phyloP scores from a whole-genome alignment of 2,888 invertebrate species.

The Lepeophtheirus nordmannii region DNA sequence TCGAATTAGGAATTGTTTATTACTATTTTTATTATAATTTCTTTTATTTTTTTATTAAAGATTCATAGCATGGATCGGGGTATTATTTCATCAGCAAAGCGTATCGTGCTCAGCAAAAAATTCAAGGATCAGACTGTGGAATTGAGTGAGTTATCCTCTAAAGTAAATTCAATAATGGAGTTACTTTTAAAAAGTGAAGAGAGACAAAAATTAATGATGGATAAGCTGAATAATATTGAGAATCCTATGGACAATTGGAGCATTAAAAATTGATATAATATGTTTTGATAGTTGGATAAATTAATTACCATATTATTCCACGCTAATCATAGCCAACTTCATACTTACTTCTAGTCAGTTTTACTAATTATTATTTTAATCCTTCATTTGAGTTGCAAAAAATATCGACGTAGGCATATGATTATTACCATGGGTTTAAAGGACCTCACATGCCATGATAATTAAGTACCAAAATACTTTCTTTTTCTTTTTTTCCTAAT shows the following conservation, averaged over 20 bases:
- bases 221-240: constrained; percentile 25
- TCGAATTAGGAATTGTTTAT: neutral
- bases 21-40: neutral
- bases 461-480: too few relatives aligned
- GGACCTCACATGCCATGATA: too few relatives aligned
- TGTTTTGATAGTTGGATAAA: too few relatives aligned
- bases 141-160: neutral
- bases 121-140: neutral
- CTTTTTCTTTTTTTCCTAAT: too few relatives aligned
- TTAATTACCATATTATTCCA: too few relatives aligned
- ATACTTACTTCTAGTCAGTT: too few relatives aligned
- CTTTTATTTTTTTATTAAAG: neutral
- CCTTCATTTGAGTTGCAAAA: too few relatives aligned
- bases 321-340: too few relatives aligned
- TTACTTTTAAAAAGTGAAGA: neutral
- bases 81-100: constrained; percentile 18
- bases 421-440: too few relatives aligned
- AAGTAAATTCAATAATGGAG: constrained; percentile 7
- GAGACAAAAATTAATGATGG: neutral
- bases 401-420: too few relatives aligned
- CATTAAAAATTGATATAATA: neutral
- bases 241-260: neutral
- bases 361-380: too few relatives aligned
- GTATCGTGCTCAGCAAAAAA: neutral
- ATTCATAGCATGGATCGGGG: neutral